phyloP scores from a whole-genome alignment of 2,113 vertebrate species.

The Rhineura floridana region DNA sequence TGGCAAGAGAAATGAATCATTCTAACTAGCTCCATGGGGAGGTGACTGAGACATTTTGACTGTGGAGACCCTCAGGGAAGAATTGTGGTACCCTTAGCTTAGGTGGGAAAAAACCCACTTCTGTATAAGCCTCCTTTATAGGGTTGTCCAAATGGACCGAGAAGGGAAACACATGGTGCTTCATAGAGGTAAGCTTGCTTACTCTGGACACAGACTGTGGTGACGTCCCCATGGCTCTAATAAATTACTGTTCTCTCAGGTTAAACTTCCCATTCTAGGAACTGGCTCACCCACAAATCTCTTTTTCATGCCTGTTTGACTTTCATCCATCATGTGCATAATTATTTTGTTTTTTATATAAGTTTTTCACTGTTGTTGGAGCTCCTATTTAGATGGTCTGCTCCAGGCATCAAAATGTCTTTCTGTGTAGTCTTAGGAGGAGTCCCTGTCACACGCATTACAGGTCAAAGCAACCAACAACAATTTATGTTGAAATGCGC shows the following conservation, averaged over 20 bases:
- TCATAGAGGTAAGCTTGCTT: slow-evolving; percentile 9
- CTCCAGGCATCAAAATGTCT: too few species aligned
- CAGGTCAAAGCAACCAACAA: too few species aligned
- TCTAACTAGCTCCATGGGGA: not conserved
- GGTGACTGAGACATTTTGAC: too few species aligned
- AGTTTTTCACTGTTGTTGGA: too few species aligned
- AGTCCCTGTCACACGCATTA: too few species aligned
- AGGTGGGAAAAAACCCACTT: not conserved
- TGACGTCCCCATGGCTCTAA: not conserved
- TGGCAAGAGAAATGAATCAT: not conserved
- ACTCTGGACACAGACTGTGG: not conserved
- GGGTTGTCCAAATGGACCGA: not conserved
- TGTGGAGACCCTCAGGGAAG: not conserved
- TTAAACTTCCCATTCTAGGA: not conserved
- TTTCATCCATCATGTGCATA: not conserved
- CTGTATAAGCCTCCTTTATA: not conserved
- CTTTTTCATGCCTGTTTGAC: not conserved
- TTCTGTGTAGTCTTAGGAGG: too few species aligned
- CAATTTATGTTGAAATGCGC: too few species aligned
- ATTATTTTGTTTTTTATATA: too few species aligned
- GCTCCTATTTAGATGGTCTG: too few species aligned
- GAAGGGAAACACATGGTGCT: not conserved
- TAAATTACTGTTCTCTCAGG: too few species aligned
- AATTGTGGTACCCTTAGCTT: not conserved
- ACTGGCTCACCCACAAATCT: too few species aligned